phyloP scores from a whole-genome alignment of 1,140 invertebrate genomes.

The Camponotus floridanus region DNA sequence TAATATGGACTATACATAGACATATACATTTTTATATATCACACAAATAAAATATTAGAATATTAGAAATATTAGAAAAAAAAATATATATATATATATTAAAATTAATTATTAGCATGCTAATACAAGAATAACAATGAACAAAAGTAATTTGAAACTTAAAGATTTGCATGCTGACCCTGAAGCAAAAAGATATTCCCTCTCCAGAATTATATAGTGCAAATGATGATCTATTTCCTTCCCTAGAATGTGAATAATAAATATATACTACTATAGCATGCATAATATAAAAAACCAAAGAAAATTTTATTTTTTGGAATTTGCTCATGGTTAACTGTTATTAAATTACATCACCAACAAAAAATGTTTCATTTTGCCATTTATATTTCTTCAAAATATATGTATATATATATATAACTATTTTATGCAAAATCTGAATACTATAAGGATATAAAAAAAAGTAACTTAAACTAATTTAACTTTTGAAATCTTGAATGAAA shows the following conservation, averaged over 20 bases:
- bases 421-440: not conserved
- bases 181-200: constrained; percentile 77
- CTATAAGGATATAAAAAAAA: not conserved
- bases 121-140: constrained; percentile 21
- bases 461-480: not conserved
- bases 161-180: constrained; percentile 83
- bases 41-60: not conserved
- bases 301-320: constrained; percentile 47
- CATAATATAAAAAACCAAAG: constrained; percentile 68
- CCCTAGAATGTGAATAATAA: constrained; percentile 84
- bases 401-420: not conserved
- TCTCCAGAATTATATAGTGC: constrained; percentile 78
- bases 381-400: constrained; percentile 8
- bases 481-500: not conserved
- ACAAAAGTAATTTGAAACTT: constrained; percentile 65
- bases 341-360: constrained; percentile 22
- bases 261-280: constrained; percentile 80
- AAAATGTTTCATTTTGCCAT: constrained; percentile 21
- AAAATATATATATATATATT: not conserved
- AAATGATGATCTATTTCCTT: constrained; percentile 84
- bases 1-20: not conserved
- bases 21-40: not conserved
- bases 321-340: constrained; percentile 39
- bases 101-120: constrained; percentile 11
- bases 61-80: not conserved